A percentile compares a stretch with the other conserved stretches of the same genome.
phyloP scores from a whole-genome alignment of 2,797 vertebrate species.

The Thripadectes ignobilis region DNA sequence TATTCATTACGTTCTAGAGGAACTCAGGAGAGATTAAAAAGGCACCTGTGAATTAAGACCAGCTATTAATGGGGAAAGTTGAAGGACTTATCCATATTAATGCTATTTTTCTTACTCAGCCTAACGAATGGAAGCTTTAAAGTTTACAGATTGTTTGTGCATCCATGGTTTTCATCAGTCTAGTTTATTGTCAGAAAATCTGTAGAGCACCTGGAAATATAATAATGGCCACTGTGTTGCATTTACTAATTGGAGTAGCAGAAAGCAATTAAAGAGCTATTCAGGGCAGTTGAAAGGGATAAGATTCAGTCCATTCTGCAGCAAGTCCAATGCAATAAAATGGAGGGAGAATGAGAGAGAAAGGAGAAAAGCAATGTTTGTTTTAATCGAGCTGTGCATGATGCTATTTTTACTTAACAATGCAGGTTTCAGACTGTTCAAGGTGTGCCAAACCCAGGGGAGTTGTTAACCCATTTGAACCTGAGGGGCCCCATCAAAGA shows the following conservation, averaged over 20 bases:
- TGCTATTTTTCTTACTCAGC: conserved; percentile 10
- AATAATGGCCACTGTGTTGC: background rate
- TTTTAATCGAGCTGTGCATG: background rate
- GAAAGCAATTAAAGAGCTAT: conserved; percentile 30
- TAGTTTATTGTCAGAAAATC: conserved; percentile 37
- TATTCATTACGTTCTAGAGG: conserved; percentile 66
- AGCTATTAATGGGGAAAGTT: conserved; percentile 32
- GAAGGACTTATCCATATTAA: conserved; percentile 36
- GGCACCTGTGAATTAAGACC: conserved; percentile 55
- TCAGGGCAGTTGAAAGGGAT: background rate
- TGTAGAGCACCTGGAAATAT: conserved; percentile 43
- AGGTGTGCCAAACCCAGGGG: background rate
- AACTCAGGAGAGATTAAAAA: conserved; percentile 58
- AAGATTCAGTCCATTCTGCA: background rate
- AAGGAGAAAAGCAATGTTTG: background rate
- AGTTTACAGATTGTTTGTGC: conserved; percentile 37
- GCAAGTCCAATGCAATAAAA: background rate
- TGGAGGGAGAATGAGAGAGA: background rate
- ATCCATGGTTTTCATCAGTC: conserved; percentile 22
- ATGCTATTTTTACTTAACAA: background rate
- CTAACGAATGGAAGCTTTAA: conserved; percentile 21
- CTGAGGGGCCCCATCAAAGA: background rate
- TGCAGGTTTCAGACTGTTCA: background rate
- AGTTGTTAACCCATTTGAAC: background rate
- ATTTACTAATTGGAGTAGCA: conserved; percentile 23